Evolutionary conservation across 2,888 invertebrate species (phyloP).

Genomic region (Sphaerophoria rueppellii): DNA sequence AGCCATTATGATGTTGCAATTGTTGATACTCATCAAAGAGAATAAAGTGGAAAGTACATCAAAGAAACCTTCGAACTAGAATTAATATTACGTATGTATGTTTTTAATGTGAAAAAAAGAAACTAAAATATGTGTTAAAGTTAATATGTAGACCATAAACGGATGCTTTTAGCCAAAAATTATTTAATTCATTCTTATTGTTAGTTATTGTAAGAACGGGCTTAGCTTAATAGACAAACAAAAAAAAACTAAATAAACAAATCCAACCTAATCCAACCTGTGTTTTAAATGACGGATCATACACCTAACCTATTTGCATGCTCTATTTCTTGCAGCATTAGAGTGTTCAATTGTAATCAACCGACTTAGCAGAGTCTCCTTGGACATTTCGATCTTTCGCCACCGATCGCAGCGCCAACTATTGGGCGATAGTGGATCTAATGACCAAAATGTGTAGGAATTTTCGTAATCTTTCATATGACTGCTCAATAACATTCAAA

Average conservation of each 20-base stretch:
- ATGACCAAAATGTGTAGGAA: too few relatives aligned
- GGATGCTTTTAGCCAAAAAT: constrained; percentile 70
- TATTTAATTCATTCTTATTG: constrained; percentile 65
- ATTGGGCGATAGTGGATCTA: too few relatives aligned
- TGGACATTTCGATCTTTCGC: too few relatives aligned
- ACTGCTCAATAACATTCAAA: too few relatives aligned
- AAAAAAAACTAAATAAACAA: neutral
- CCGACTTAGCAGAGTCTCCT: too few relatives aligned
- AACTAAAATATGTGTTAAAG: constrained; percentile 20
- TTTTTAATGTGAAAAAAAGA: neutral
- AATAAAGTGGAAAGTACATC: constrained; percentile 79
- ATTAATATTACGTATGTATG: constrained; percentile 10
- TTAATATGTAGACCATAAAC: constrained; percentile 34
- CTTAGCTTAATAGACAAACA: neutral
- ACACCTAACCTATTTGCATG: too few relatives aligned
- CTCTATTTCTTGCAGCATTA: too few relatives aligned
- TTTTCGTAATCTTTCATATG: too few relatives aligned
- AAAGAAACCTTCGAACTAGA: constrained; percentile 71
- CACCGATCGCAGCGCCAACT: too few relatives aligned
- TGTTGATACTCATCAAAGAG: constrained; percentile 85
- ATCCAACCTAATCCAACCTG: too few relatives aligned
- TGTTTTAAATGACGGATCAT: too few relatives aligned
- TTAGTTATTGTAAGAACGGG: constrained; percentile 54
- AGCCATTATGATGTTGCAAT: constrained; percentile 89
- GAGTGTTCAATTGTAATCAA: too few relatives aligned